Evolutionary conservation across 2,113 vertebrate genomes (phyloP).

Genomic region (Cyprinus carpio): DNA sequence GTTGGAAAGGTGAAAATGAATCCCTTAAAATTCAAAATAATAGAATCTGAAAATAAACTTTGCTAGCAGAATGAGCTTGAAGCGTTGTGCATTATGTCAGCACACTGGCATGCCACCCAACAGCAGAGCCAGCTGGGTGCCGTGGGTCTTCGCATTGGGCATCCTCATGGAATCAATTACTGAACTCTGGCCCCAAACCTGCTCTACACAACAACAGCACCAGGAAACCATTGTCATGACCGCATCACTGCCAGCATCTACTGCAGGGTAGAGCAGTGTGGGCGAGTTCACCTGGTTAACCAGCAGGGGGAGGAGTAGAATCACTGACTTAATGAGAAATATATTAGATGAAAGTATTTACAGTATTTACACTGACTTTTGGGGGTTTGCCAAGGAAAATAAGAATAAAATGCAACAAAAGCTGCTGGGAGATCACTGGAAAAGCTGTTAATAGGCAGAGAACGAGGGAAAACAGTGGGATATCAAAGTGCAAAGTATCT

Average conservation of each 20-base stretch:
- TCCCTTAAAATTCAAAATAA: too few species aligned
- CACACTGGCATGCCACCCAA: constrained; percentile 55
- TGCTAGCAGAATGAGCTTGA: neutral
- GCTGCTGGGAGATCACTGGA: neutral
- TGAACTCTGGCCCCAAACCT: constrained; percentile 21
- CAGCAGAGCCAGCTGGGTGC: constrained; percentile 59
- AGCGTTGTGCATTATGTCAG: constrained; percentile 63
- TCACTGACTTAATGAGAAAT: neutral
- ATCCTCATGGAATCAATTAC: constrained; percentile 20
- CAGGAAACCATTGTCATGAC: neutral
- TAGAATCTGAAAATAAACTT: too few species aligned
- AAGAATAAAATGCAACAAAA: neutral
- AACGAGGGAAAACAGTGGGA: neutral
- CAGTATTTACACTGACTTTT: neutral
- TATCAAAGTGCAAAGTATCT: constrained; percentile 6
- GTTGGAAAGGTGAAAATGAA: too few species aligned
- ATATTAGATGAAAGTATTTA: neutral
- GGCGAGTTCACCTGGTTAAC: neutral
- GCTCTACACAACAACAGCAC: neutral
- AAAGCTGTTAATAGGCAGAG: neutral
- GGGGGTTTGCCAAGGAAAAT: neutral
- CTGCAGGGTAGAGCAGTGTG: neutral
- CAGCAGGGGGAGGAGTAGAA: constrained; percentile 48
- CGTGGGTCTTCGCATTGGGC: neutral
- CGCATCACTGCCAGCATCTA: neutral